Evolutionary conservation across 2,113 vertebrate species (phyloP).

Genomic region (Prochilodus magdalenae): DNA sequence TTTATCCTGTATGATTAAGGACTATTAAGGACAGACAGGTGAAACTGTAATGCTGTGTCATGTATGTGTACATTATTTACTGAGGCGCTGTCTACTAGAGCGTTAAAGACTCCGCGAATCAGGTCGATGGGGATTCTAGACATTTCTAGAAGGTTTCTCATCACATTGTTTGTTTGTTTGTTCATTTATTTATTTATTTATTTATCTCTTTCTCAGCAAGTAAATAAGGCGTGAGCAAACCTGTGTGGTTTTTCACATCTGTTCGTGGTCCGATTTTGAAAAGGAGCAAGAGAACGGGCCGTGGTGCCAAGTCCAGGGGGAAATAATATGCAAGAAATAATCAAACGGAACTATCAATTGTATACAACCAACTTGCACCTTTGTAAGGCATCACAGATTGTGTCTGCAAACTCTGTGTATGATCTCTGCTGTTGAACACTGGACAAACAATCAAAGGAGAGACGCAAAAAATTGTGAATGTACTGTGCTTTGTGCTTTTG

Average conservation of each 20-base stretch:
- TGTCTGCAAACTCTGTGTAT: not conserved
- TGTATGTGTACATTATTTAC: slow-evolving; percentile 44
- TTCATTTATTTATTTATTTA: slow-evolving; percentile 40
- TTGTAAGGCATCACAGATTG: not conserved
- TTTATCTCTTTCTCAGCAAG: slow-evolving; percentile 23
- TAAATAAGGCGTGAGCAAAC: slow-evolving; percentile 27
- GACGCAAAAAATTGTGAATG: not conserved
- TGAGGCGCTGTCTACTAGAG: slow-evolving; percentile 31
- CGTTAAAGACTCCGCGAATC: slow-evolving; percentile 27
- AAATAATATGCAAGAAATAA: slow-evolving; percentile 3
- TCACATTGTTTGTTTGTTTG: slow-evolving; percentile 16
- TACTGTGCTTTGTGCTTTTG: not conserved
- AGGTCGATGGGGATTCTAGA: slow-evolving; percentile 25
- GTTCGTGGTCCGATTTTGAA: not conserved
- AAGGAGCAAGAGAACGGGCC: not conserved
- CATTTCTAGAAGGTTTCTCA: slow-evolving; percentile 18
- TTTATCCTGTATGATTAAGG: slow-evolving; percentile 25
- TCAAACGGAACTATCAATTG: not conserved
- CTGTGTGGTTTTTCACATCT: slow-evolving; percentile 4
- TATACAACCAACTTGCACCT: not conserved
- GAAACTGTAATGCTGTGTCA: slow-evolving; percentile 29
- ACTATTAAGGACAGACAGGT: slow-evolving; percentile 2
- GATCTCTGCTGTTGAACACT: not conserved
- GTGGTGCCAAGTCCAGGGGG: not conserved
- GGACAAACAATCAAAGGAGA: not conserved